Conservation (phyloP, 92 coral and sea anemone species). For the Palythoa caribaeorum region DNA sequence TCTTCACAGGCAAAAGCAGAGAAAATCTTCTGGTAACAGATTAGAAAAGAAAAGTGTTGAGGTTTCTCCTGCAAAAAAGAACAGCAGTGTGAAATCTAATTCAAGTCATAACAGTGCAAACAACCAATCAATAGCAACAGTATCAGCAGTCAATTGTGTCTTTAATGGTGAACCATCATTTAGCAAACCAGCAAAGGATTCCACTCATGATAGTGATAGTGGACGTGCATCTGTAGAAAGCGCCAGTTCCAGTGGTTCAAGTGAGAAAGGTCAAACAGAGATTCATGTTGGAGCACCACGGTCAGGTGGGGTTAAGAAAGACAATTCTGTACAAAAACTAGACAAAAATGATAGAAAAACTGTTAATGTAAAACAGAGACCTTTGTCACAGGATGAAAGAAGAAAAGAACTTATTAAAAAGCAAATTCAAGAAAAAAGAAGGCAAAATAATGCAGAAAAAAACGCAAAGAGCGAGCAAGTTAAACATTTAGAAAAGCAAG, state of each 20-base stretch:
- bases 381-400: constrained; percentile 47
- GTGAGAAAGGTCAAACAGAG: constrained; percentile 75
- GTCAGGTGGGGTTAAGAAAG: constrained; percentile 31
- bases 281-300: constrained; percentile 19
- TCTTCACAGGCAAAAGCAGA: constrained; percentile 85
- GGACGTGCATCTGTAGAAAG: constrained; percentile 72
- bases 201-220: constrained; percentile 56
- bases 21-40: constrained; percentile 51
- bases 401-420: constrained; percentile 70
- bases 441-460: constrained; percentile 44
- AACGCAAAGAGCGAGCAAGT: constrained; percentile 28
- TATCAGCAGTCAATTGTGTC: constrained; percentile 87
- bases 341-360: constrained; percentile 44
- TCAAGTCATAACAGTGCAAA: constrained; percentile 77
- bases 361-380: constrained; percentile 30
- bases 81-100: constrained; percentile 68
- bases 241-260: constrained; percentile 64
- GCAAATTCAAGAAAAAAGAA: constrained; percentile 76
- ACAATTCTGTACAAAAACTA: neutral
- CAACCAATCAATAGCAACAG: constrained; percentile 80
- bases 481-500: neutral
- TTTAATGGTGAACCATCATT: constrained; percentile 50
- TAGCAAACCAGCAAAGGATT: constrained; percentile 37
- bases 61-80: constrained; percentile 45
- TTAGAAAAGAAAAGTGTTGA: constrained; percentile 52